phyloP scores from a whole-genome alignment of 1,140 invertebrate species.

The Akabosia matsudoensis region DNA sequence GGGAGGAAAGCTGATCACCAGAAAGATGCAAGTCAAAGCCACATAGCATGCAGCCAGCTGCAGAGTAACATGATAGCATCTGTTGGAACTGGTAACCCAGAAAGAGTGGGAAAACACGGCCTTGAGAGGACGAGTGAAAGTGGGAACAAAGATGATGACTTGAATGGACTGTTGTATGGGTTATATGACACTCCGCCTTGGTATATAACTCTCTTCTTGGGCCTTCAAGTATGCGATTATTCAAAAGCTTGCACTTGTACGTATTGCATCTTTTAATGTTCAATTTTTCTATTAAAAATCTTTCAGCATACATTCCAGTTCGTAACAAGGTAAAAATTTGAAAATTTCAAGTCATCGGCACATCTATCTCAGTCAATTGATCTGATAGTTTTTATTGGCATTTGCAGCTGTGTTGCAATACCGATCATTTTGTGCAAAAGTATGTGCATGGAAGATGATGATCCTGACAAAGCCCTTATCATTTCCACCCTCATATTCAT shows the following conservation, averaged over 20 bases:
- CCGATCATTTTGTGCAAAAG: constrained; percentile 77
- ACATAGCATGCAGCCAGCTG: background rate
- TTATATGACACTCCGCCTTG: constrained; percentile 78
- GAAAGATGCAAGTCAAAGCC: background rate
- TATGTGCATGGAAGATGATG: constrained; percentile 74
- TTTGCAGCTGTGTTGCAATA: constrained; percentile 80
- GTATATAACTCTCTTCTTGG: constrained; percentile 77
- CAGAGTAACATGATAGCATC: background rate
- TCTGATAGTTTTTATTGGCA: constrained; percentile 56
- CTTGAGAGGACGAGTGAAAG: too few relatives aligned
- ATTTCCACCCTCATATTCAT: constrained; percentile 86
- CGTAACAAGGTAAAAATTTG: constrained; percentile 64
- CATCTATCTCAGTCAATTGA: background rate
- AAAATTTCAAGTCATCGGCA: too few relatives aligned
- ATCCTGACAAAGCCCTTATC: constrained; percentile 71
- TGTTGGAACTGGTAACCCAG: too few relatives aligned
- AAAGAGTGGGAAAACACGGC: too few relatives aligned
- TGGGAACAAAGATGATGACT: background rate
- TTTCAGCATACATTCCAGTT: constrained; percentile 29
- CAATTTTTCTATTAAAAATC: constrained; percentile 33
- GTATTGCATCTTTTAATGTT: constrained; percentile 27
- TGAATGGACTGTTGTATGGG: constrained; percentile 62
- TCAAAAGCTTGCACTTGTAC: background rate
- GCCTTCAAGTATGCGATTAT: constrained; percentile 65
- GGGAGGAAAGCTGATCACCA: background rate